Evolutionary conservation across 2,113 vertebrate species (phyloP).

Genomic region (Psophia crepitans): DNA sequence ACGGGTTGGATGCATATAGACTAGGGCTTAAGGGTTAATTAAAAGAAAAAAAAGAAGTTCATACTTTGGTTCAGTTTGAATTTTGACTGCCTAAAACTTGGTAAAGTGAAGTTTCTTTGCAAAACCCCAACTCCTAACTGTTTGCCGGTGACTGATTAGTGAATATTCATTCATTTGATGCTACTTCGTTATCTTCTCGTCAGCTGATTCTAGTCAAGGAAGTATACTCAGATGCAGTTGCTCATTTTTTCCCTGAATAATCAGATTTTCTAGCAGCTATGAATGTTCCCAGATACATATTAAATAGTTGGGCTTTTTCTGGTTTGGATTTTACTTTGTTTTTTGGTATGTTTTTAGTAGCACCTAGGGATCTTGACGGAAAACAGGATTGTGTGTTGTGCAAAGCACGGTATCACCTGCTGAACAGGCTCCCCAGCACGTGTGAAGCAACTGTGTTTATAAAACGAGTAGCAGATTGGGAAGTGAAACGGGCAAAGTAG

Average conservation of each 20-base stretch:
- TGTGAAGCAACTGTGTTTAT: background rate
- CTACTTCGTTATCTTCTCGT: background rate
- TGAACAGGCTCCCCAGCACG: background rate
- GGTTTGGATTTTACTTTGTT: too few species aligned
- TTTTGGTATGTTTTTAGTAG: background rate
- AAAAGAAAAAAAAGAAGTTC: background rate
- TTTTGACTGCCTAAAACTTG: background rate
- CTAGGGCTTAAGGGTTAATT: background rate
- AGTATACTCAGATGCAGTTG: background rate
- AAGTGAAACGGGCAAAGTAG: background rate
- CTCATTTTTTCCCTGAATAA: background rate
- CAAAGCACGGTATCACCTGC: background rate
- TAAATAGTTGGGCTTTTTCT: background rate
- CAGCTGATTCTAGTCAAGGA: background rate
- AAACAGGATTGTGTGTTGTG: accelerated
- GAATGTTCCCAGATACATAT: background rate
- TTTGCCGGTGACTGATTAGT: background rate
- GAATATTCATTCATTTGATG: background rate
- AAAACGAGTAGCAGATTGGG: background rate
- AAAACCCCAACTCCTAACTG: background rate
- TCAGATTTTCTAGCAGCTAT: background rate
- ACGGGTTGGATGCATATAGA: background rate
- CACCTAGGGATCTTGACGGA: background rate
- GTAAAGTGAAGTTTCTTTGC: background rate
- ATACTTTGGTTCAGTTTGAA: background rate